Percentiles rank a stretch among this genome's conserved stretches.
These are phyloP conservation scores for Portunus trituberculatus DNA, from an alignment of 1,140 invertebrate genomes.

Conservation along the genomic window DNA sequence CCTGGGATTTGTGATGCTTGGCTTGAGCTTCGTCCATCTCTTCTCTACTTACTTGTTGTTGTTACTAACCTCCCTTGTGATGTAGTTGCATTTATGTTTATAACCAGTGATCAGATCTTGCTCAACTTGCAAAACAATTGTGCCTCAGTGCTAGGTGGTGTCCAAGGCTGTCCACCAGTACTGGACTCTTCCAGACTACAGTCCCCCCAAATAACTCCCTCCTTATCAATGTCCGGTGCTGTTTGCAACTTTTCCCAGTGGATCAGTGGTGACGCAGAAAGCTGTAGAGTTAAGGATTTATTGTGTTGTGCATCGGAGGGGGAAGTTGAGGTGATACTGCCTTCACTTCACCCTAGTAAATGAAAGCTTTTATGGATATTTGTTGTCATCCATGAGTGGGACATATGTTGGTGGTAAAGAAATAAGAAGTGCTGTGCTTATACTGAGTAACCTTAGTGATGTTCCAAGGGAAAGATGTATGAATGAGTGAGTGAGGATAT, in stretches of 20 bases:
- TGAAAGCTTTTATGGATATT: not conserved
- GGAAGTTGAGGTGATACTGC: not conserved
- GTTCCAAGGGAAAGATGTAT: not conserved
- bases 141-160: not conserved
- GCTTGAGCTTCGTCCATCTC: slow-evolving; percentile 42
- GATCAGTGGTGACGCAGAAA: slow-evolving; percentile 6
- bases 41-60: slow-evolving; percentile 43
- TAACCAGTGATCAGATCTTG: slow-evolving; percentile 60
- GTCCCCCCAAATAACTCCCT: not conserved
- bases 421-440: not conserved
- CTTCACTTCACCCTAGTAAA: not conserved
- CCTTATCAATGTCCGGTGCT: slow-evolving; percentile 46
- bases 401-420: not conserved
- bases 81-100: slow-evolving; percentile 57
- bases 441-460: not conserved
- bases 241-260: slow-evolving; percentile 45
- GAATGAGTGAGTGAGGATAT: not conserved
- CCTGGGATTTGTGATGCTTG: slow-evolving; percentile 48
- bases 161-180: not conserved
- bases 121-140: slow-evolving; percentile 62
- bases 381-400: not conserved
- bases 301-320: not conserved
- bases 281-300: slow-evolving; percentile 2
- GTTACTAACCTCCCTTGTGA: slow-evolving; percentile 42
- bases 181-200: not conserved